Evolutionary conservation across 2,888 invertebrate genomes (phyloP).

Genomic region (Lasioglossum pauxillum): DNA sequence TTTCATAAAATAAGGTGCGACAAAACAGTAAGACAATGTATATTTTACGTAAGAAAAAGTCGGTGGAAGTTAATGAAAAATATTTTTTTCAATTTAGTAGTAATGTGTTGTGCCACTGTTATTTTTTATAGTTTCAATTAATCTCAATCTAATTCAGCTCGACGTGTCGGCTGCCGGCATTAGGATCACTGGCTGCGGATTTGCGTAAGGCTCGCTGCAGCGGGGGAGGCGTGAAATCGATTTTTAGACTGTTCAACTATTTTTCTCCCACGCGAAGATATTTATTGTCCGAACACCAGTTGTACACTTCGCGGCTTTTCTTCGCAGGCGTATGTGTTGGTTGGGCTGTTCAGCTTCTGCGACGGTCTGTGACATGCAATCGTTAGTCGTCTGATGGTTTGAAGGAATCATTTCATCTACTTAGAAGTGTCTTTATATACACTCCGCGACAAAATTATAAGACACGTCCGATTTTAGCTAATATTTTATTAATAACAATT

Average conservation of each 20-base stretch:
- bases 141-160: too few species aligned
- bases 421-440: too few species aligned
- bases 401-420: not conserved
- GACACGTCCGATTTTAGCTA: too few species aligned
- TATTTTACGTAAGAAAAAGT: too few species aligned
- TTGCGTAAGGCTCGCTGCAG: conserved; percentile 26
- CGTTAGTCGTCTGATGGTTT: not conserved
- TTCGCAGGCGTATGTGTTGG: not conserved
- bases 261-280: not conserved
- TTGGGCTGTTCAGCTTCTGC: not conserved
- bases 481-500: too few species aligned
- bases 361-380: not conserved
- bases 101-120: too few species aligned
- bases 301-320: not conserved
- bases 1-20: too few species aligned
- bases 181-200: conserved; percentile 16
- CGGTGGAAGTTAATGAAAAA: too few species aligned
- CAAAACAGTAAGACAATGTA: too few species aligned
- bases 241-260: not conserved
- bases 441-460: too few species aligned
- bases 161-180: conserved; percentile 30
- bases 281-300: not conserved
- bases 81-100: too few species aligned
- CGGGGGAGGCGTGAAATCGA: conserved; percentile 4
- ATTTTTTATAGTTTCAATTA: too few species aligned